phyloP scores from a whole-genome alignment of 2,113 vertebrate species.

The Sinocyclocheilus maitianheensis region DNA sequence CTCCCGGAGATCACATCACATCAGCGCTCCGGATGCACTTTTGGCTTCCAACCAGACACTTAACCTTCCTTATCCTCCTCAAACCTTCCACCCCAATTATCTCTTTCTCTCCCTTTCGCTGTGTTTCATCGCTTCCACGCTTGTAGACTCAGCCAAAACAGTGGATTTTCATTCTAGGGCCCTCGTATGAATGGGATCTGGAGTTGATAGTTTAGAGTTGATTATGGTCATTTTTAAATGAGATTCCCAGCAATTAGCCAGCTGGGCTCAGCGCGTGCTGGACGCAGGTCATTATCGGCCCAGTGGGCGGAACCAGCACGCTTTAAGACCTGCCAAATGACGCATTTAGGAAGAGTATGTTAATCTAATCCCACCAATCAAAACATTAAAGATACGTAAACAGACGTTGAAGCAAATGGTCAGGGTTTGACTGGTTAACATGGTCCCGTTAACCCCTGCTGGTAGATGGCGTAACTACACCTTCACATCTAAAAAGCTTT shows the following conservation, averaged over 20 bases:
- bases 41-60: constrained; percentile 11
- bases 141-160: background rate
- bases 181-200: background rate
- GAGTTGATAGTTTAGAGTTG: constrained; percentile 3
- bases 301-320: background rate
- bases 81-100: constrained; percentile 26
- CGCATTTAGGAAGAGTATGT: background rate
- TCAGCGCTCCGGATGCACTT: constrained; percentile 6
- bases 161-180: background rate
- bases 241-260: constrained; percentile 16
- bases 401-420: background rate
- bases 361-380: constrained; percentile 26
- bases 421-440: background rate
- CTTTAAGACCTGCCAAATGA: constrained; percentile 12
- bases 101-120: background rate
- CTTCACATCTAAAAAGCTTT: background rate
- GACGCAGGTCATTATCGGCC: background rate
- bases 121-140: background rate
- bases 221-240: constrained; percentile 19
- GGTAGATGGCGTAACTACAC: background rate
- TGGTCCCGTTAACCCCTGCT: background rate
- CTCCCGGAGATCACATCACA: constrained; percentile 26
- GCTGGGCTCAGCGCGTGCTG: background rate
- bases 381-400: constrained; percentile 16
- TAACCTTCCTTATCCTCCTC: constrained; percentile 25